A percentile compares a stretch with the other conserved stretches of the same genome.
phyloP scores from a whole-genome alignment of 2,888 invertebrate species.

The Andrena bicolor region DNA sequence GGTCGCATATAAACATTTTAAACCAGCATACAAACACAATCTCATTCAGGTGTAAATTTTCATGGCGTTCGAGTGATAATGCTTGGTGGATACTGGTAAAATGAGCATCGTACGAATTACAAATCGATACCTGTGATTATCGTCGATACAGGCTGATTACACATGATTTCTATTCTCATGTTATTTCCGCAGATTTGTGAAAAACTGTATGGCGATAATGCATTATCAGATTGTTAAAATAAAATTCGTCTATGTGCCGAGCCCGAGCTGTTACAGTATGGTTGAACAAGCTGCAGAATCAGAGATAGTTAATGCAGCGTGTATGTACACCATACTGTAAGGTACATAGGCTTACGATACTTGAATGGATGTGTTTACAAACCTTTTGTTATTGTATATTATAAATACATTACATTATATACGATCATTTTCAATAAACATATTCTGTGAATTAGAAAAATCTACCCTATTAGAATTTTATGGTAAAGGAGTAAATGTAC shows the following conservation, averaged over 20 bases:
- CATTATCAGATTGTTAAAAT: slow-evolving; percentile 60
- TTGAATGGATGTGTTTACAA: slow-evolving; percentile 69
- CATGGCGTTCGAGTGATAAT: slow-evolving; percentile 31
- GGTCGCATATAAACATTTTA: slow-evolving; percentile 46
- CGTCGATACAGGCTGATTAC: slow-evolving; percentile 56
- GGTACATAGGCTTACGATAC: slow-evolving; percentile 43
- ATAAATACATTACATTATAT: slow-evolving; percentile 70
- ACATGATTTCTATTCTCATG: slow-evolving; percentile 50
- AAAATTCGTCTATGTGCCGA: slow-evolving; percentile 56
- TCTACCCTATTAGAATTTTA: slow-evolving; percentile 26
- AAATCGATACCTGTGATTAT: slow-evolving; percentile 66
- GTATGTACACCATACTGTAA: slow-evolving; percentile 43
- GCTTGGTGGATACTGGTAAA: slow-evolving; percentile 22
- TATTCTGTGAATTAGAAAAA: slow-evolving; percentile 64
- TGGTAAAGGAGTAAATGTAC: slow-evolving; percentile 31
- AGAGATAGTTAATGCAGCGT: slow-evolving; percentile 29
- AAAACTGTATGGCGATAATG: slow-evolving; percentile 63
- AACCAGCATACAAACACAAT: slow-evolving; percentile 46
- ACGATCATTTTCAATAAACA: slow-evolving; percentile 74
- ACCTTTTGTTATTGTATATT: slow-evolving; percentile 71
- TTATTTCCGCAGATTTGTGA: slow-evolving; percentile 52
- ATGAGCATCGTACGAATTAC: slow-evolving; percentile 48
- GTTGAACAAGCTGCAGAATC: slow-evolving; percentile 38
- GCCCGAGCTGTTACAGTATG: slow-evolving; percentile 44
- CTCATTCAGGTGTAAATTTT: slow-evolving; percentile 49